These are phyloP conservation scores for Albula glossodonta DNA, from an alignment of 2,113 vertebrate species.

Conservation along the genomic window DNA sequence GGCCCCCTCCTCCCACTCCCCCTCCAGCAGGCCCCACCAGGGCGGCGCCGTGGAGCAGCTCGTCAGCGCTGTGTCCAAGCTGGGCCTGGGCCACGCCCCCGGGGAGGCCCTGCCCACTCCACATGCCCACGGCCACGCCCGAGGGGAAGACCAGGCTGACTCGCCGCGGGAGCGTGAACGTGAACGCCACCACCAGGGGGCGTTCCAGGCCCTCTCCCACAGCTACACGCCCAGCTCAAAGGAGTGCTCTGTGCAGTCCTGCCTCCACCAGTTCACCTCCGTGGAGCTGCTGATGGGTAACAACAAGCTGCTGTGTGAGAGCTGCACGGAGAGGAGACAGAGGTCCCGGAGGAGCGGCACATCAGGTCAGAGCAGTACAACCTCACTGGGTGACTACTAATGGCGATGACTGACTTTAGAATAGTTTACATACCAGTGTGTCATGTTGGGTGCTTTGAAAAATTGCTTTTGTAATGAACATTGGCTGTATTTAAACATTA, in stretches of 20 bases:
- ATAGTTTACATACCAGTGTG: neutral
- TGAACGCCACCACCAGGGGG: constrained; percentile 68
- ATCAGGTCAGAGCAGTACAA: constrained; percentile 65
- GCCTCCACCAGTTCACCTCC: constrained; percentile 94
- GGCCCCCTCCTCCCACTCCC: constrained; percentile 18
- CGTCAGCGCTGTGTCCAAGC: constrained; percentile 75
- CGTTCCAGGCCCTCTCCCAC: constrained; percentile 91
- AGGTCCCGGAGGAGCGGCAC: constrained; percentile 71
- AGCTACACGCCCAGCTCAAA: constrained; percentile 90
- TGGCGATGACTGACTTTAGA: too few species aligned
- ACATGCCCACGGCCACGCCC: constrained; percentile 55
- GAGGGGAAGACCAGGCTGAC: constrained; percentile 57
- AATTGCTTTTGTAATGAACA: neutral
- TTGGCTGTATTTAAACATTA: too few species aligned
- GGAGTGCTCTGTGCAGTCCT: constrained; percentile 96
- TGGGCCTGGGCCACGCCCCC: constrained; percentile 65
- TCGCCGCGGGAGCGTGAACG: constrained; percentile 39
- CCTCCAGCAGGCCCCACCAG: constrained; percentile 42
- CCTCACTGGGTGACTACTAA: neutral
- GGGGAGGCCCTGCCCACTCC: constrained; percentile 48
- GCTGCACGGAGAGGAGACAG: constrained; percentile 83
- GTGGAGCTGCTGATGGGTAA: constrained; percentile 96
- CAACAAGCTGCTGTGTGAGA: constrained; percentile 95
- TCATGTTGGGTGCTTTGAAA: neutral
- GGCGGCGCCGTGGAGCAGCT: constrained; percentile 67